Evolutionary conservation across 2,888 invertebrate species (phyloP).

Genomic region (Dromius quadrimaculatus): DNA sequence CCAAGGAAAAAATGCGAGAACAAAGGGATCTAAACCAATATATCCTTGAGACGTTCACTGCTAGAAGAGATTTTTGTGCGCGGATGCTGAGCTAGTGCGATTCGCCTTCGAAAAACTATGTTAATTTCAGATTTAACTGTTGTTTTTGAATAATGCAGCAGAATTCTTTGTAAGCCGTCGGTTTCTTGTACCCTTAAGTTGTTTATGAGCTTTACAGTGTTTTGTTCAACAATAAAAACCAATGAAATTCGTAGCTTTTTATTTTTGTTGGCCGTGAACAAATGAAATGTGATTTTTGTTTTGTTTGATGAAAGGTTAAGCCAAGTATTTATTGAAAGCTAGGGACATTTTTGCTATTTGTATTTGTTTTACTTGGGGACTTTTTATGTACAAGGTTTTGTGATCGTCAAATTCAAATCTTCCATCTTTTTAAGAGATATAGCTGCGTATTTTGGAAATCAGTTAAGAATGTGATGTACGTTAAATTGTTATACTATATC

Average conservation of each 20-base stretch:
- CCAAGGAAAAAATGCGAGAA: slow-evolving; percentile 56
- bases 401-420: too few species aligned
- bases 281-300: slow-evolving; percentile 43
- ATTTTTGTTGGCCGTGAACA: slow-evolving; percentile 26
- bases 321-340: slow-evolving; percentile 2
- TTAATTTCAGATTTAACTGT: slow-evolving; percentile 58
- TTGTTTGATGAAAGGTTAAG: slow-evolving; percentile 18
- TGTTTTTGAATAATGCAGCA: slow-evolving; percentile 59
- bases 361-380: background rate
- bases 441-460: too few species aligned
- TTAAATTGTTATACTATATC: too few species aligned
- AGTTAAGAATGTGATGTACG: too few species aligned
- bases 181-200: slow-evolving; percentile 53
- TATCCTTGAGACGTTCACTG: slow-evolving; percentile 37
- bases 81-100: slow-evolving; percentile 45
- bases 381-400: too few species aligned
- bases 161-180: slow-evolving; percentile 46
- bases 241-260: slow-evolving; percentile 33
- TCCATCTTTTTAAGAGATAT: too few species aligned
- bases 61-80: slow-evolving; percentile 11
- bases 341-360: background rate
- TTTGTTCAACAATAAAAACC: slow-evolving; percentile 47
- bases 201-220: slow-evolving; percentile 45
- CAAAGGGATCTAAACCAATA: slow-evolving; percentile 39
- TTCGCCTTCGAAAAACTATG: slow-evolving; percentile 60